phyloP scores from a whole-genome alignment of 2,113 vertebrate genomes.

The Malurus elegans region DNA sequence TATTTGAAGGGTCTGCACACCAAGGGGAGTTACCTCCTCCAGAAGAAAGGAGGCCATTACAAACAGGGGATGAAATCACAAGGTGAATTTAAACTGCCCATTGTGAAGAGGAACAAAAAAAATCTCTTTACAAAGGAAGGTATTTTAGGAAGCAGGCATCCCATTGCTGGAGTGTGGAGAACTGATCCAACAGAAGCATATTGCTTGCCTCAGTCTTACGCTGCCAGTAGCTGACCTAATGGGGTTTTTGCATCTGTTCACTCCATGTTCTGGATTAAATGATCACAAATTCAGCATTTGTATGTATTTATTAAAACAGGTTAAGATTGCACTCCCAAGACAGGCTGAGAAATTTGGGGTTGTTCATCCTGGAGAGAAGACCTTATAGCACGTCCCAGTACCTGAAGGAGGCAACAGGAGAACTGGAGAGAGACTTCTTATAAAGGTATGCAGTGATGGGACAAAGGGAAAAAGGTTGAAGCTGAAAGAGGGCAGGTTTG shows the following conservation, averaged over 20 bases:
- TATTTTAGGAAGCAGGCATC: neutral
- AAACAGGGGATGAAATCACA: neutral
- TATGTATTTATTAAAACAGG: neutral
- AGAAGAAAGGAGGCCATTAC: neutral
- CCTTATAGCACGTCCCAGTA: neutral
- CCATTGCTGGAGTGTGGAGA: neutral
- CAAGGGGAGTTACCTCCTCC: neutral
- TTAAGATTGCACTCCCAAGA: neutral
- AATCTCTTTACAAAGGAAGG: neutral
- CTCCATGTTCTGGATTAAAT: neutral
- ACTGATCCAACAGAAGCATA: neutral
- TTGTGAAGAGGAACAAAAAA: neutral
- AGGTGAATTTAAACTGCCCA: neutral
- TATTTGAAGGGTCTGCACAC: constrained; percentile 3
- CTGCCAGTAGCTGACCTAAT: neutral
- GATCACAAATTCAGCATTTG: neutral
- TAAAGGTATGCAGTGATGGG: fast-evolving
- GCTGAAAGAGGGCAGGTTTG: neutral
- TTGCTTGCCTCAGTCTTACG: neutral
- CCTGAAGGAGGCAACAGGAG: neutral
- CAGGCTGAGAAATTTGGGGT: neutral
- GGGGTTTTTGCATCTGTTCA: neutral
- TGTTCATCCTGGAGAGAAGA: neutral
- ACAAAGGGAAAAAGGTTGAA: neutral
- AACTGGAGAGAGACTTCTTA: neutral